A percentile compares a stretch with the other conserved stretches of the same genome.
phyloP scores from a whole-genome alignment of 2,113 vertebrate genomes.

The Mus pahari region DNA sequence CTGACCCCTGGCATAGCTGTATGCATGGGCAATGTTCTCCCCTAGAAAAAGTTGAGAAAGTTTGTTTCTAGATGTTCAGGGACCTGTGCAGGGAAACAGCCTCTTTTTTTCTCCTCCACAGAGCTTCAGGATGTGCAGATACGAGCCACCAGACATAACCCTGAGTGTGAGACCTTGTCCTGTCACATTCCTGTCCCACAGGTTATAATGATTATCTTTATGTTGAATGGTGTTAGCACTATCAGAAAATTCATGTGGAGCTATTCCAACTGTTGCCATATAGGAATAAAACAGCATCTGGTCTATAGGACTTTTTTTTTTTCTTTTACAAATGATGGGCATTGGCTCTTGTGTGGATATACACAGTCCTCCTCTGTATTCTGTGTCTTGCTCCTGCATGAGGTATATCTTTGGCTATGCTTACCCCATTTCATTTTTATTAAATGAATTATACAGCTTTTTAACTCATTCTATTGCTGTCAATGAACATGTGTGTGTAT shows the following conservation, averaged over 20 bases:
- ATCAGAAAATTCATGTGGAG: background rate
- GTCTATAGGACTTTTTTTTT: too few relatives aligned
- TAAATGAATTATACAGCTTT: background rate
- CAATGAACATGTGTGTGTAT: background rate
- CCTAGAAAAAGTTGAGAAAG: too few relatives aligned
- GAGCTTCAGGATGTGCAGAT: background rate
- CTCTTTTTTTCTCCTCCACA: background rate
- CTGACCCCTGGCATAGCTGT: rapidly evolving
- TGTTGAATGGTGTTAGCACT: too few relatives aligned
- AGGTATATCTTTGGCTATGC: background rate
- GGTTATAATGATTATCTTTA: background rate
- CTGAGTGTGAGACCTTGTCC: background rate
- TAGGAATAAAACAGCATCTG: background rate
- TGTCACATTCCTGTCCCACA: background rate
- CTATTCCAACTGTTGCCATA: too few relatives aligned
- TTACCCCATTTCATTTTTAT: background rate
- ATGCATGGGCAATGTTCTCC: rapidly evolving
- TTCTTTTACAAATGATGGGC: background rate
- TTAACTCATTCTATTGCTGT: background rate
- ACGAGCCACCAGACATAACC: background rate
- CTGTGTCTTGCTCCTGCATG: too few relatives aligned
- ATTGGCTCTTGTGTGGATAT: background rate
- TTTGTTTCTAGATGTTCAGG: rapidly evolving
- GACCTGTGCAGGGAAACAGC: background rate
- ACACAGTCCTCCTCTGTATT: background rate